phyloP scores from a whole-genome alignment of 2,888 invertebrate genomes.

The Anthoptus insignis region DNA sequence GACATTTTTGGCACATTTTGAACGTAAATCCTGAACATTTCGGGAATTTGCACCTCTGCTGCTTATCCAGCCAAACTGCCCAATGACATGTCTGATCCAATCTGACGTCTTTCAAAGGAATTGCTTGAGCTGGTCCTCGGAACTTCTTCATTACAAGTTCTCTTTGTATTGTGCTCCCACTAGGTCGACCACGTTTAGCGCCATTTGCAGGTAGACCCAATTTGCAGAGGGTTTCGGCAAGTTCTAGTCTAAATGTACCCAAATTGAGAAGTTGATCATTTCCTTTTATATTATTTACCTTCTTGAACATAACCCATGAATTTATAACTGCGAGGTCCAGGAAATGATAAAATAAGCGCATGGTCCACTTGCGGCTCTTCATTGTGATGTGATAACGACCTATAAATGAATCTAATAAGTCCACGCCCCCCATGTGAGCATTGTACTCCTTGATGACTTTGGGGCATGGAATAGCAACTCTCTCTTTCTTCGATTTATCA shows the following conservation, averaged over 20 bases:
- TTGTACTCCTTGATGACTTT: conserved; percentile 52
- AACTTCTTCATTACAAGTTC: conserved; percentile 56
- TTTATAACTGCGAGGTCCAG: conserved; percentile 56
- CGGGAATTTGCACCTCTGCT: conserved; percentile 52
- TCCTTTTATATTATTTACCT: conserved; percentile 52
- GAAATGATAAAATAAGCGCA: conserved; percentile 58
- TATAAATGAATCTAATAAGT: conserved; percentile 54
- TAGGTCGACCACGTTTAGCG: conserved; percentile 56
- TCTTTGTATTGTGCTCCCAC: conserved; percentile 52
- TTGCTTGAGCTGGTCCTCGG: conserved; percentile 54
- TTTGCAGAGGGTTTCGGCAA: conserved; percentile 56
- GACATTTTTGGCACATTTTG: conserved; percentile 57
- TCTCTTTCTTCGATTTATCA: conserved; percentile 51
- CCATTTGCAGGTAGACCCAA: conserved; percentile 55
- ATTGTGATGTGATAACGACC: conserved; percentile 55
- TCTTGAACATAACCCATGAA: conserved; percentile 57
- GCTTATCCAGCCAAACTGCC: conserved; percentile 50
- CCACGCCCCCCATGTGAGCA: conserved; percentile 52
- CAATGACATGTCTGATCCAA: conserved; percentile 51
- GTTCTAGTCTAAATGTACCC: conserved; percentile 56
- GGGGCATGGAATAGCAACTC: conserved; percentile 47
- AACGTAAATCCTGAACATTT: conserved; percentile 55
- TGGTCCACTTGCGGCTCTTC: conserved; percentile 56
- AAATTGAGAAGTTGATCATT: conserved; percentile 56
- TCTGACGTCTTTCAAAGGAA: conserved; percentile 51